Conservation (phyloP, 2,888 invertebrate genomes). For the Barypeithes pellucidus region DNA sequence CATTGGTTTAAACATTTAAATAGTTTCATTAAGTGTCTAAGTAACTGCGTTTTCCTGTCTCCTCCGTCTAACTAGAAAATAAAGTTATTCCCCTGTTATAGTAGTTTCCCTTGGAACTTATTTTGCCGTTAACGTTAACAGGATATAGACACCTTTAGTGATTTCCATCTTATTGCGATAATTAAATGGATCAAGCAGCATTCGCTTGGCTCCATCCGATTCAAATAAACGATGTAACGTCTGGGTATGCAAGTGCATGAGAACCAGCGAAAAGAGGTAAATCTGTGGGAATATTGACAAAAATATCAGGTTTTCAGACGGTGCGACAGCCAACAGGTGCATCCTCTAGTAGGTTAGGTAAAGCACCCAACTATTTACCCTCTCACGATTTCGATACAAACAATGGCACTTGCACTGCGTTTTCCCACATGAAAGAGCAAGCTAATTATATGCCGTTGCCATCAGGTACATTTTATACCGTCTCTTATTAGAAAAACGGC, state of each 20-base stretch:
- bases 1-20: too few relatives aligned
- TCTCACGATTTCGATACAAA: constrained; percentile 62
- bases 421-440: constrained; percentile 57
- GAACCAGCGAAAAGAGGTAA: constrained; percentile 53
- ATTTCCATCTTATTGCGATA: too few relatives aligned
- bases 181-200: too few relatives aligned
- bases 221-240: too few relatives aligned
- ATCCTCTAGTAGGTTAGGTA: constrained; percentile 59
- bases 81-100: too few relatives aligned
- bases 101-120: too few relatives aligned
- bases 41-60: too few relatives aligned
- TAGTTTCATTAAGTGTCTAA: too few relatives aligned
- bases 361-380: constrained; percentile 62
- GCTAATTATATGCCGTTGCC: constrained; percentile 39
- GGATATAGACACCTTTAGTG: too few relatives aligned
- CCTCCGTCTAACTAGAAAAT: too few relatives aligned
- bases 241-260: constrained; percentile 42
- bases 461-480: constrained; percentile 37
- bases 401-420: constrained; percentile 46
- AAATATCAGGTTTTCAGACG: constrained; percentile 58
- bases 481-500: constrained; percentile 9
- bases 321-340: constrained; percentile 57
- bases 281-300: constrained; percentile 60
- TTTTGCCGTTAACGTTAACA: too few relatives aligned
- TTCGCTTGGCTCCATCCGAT: too few relatives aligned